These are phyloP conservation scores for Camponotus pennsylvanicus DNA, from an alignment of 1,140 invertebrate species.

Conservation along the genomic window DNA sequence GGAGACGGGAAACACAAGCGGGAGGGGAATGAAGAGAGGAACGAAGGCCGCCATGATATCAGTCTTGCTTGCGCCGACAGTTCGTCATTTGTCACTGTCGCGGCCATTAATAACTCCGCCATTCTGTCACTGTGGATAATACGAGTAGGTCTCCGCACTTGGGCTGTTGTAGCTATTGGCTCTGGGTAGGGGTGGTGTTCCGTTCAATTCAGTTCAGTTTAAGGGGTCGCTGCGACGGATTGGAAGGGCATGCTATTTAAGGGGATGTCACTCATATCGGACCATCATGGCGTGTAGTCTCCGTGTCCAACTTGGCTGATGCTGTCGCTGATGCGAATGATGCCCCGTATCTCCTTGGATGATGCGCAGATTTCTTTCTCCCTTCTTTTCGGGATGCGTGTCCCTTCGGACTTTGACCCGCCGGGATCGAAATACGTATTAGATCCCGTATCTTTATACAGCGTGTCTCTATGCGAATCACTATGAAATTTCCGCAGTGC, in stretches of 20 bases:
- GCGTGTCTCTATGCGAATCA: constrained; percentile 18
- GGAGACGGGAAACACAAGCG: constrained; percentile 67
- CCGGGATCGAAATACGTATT: constrained; percentile 21
- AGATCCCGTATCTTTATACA: not conserved
- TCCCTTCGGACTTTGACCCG: constrained; percentile 13
- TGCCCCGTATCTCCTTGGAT: constrained; percentile 25
- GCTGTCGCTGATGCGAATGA: constrained; percentile 48
- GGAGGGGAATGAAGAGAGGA: constrained; percentile 78
- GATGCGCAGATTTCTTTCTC: constrained; percentile 31
- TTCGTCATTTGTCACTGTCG: constrained; percentile 87
- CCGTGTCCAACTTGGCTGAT: constrained; percentile 79
- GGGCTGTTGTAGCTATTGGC: constrained; percentile 78
- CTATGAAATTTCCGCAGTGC: constrained; percentile 48
- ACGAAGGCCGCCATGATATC: constrained; percentile 86
- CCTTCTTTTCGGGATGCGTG: not conserved
- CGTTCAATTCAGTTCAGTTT: constrained; percentile 85
- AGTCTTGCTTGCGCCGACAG: constrained; percentile 87
- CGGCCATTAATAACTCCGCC: constrained; percentile 86
- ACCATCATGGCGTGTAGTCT: constrained; percentile 82
- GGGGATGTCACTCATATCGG: constrained; percentile 85
- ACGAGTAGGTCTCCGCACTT: constrained; percentile 84
- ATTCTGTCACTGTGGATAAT: constrained; percentile 87
- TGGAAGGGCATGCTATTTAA: constrained; percentile 82
- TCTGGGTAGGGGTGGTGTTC: constrained; percentile 82
- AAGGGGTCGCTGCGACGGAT: constrained; percentile 83